Evolutionary conservation across 53 echinoderm and acorn worm genomes (phyloP).

Genomic region (Astropecten irregularis): DNA sequence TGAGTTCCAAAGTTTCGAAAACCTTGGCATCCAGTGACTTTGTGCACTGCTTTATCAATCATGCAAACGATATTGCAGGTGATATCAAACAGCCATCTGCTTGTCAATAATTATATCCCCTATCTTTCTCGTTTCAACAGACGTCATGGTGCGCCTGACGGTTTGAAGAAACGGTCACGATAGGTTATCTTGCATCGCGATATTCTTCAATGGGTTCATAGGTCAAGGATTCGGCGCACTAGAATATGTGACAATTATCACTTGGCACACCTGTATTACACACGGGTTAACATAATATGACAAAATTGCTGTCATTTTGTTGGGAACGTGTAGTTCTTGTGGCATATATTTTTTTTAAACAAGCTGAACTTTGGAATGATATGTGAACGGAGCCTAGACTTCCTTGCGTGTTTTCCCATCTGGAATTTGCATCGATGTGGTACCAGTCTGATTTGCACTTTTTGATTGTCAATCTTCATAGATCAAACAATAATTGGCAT

Average conservation of each 20-base stretch:
- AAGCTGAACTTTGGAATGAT: not conserved
- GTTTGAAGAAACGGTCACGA: not conserved
- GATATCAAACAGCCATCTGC: too few relatives aligned
- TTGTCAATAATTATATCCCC: too few relatives aligned
- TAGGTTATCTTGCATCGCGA: not conserved
- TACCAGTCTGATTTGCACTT: not conserved
- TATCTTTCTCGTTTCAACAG: too few relatives aligned
- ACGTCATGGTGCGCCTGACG: not conserved
- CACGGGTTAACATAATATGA: not conserved
- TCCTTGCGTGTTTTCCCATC: not conserved
- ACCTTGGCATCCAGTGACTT: too few relatives aligned
- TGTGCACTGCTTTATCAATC: too few relatives aligned
- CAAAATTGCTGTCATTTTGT: too few relatives aligned
- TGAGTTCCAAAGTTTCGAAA: too few relatives aligned
- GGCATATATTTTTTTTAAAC: not conserved
- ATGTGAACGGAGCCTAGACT: not conserved
- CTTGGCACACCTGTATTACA: not conserved
- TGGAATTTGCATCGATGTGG: not conserved
- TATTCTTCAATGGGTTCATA: not conserved
- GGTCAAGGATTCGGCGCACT: not conserved
- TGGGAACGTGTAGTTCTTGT: too few relatives aligned
- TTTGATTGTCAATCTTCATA: not conserved
- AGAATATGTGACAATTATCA: not conserved
- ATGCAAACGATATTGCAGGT: too few relatives aligned
- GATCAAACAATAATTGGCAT: too few relatives aligned